Conservation (phyloP, 2,113 vertebrate species). For the Acanthochromis polyacanthus region DNA sequence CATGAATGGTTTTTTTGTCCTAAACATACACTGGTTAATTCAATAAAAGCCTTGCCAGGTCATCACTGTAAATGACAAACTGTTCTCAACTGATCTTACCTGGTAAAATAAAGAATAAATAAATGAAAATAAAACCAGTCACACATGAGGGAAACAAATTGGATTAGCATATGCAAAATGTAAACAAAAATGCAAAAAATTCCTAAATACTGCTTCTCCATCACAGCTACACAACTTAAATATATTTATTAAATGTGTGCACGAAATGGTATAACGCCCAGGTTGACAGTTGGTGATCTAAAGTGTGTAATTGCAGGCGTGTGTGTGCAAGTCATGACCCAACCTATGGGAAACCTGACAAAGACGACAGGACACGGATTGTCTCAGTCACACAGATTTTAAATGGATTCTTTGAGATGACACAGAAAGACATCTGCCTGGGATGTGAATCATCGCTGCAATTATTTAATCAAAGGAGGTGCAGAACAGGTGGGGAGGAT, state of each 20-base stretch:
- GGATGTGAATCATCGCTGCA: slow-evolving; percentile 24
- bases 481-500: slow-evolving; percentile 20
- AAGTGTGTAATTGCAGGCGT: slow-evolving; percentile 33
- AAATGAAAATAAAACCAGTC: neutral
- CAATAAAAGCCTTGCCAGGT: neutral
- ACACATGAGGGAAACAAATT: neutral
- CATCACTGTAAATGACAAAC: too few relatives aligned
- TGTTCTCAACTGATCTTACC: too few relatives aligned
- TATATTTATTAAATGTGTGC: neutral
- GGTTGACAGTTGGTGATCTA: slow-evolving; percentile 50
- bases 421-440: slow-evolving; percentile 16
- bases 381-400: slow-evolving; percentile 41
- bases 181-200: too few relatives aligned
- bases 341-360: slow-evolving; percentile 48
- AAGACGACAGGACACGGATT: slow-evolving; percentile 57
- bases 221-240: neutral
- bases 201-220: neutral
- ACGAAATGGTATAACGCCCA: slow-evolving; percentile 7
- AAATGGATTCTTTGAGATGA: slow-evolving; percentile 45
- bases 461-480: slow-evolving; percentile 7
- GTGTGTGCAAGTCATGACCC: slow-evolving; percentile 42
- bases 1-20: neutral
- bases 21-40: neutral
- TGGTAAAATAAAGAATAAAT: too few relatives aligned
- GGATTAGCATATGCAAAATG: too few relatives aligned